Percentiles rank a stretch among this genome's conserved stretches.
These are phyloP conservation scores for Chelon labrosus DNA, from an alignment of 2,797 vertebrate species.

Conservation along the genomic window DNA sequence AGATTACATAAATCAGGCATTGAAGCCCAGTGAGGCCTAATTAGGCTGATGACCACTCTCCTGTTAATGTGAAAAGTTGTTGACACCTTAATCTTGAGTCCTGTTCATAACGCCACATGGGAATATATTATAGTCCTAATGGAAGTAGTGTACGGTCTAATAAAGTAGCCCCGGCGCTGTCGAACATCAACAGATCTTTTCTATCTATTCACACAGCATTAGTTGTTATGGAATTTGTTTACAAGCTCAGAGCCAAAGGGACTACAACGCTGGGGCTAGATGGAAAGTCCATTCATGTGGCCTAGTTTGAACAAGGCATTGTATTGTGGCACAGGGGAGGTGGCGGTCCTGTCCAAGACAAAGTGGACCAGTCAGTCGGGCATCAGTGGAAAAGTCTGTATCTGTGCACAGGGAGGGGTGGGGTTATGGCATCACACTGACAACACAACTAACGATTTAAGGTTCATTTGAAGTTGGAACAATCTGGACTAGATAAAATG, in stretches of 20 bases:
- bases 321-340: conserved; percentile 71
- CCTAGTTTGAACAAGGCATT: conserved; percentile 78
- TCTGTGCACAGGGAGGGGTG: conserved; percentile 5
- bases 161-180: background rate
- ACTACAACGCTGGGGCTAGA: conserved; percentile 51
- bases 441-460: conserved; percentile 6
- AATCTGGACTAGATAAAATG: background rate
- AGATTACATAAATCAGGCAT: conserved; percentile 22
- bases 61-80: conserved; percentile 23
- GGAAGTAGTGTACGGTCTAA: background rate
- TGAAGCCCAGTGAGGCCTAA: conserved; percentile 8
- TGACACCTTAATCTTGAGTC: conserved; percentile 31
- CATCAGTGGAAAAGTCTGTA: conserved; percentile 44
- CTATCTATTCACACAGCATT: conserved; percentile 9
- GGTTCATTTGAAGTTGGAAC: conserved; percentile 3
- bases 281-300: conserved; percentile 74
- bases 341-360: conserved; percentile 60
- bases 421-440: conserved; percentile 29
- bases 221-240: conserved; percentile 69
- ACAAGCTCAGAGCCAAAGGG: conserved; percentile 52
- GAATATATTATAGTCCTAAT: background rate
- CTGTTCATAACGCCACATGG: conserved; percentile 8
- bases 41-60: conserved; percentile 30
- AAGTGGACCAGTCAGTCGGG: conserved; percentile 62
- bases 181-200: background rate